Base-by-base conservation (phyloP, 1,140 invertebrate genomes). In the Ptiloglossa arizonensis region DNA sequence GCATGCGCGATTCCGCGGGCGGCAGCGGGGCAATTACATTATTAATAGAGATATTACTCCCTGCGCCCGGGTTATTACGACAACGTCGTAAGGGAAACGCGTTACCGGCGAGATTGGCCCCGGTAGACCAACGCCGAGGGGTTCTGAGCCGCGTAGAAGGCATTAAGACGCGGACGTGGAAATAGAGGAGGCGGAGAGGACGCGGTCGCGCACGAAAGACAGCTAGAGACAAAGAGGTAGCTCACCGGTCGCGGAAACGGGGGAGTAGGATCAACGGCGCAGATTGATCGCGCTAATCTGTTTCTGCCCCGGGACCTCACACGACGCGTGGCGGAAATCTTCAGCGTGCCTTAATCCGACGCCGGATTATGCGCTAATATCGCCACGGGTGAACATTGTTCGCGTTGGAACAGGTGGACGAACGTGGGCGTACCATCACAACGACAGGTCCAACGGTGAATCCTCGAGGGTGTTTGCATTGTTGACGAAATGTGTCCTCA, bases 41-140 rank as follows among this genome's bases (percentile, higher is more conserved):
- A 89, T 88, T 89, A 89, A 89, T 89, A 88, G 88, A 88, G 88
- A 88, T 88, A 89, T 89, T 89, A 88, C 83, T 83, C 79, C 79
- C 77, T 66, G 67, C 71, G 71, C 73, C 69, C 71, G 57, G 27
- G 70, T 75, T 79, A 88, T 89, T 89, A 89, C 88, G 83, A 88
- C 83, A 88, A 70, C 77, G 75, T 75, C 71, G 68, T 79, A 74
- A 70, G 74, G 72, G 76, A 86, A 38, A 79, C 78, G 81, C 81
- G 73, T 80, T 79, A 63, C 41, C 79, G 38, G n/a, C 48, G 81
- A 80, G 71, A 84, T 83, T 75, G 71, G 63, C 50, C 64, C 50
- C 68, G 44, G n/a, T n/a, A 41, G 56, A 59, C 29, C 41, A 46
- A 48, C 13, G 57, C n/a, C n/a, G n/a, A 35, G 52, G 54, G 54